Evolutionary conservation across 2,888 invertebrate species (phyloP).

Genomic region (Dinocampus coccinellae): DNA sequence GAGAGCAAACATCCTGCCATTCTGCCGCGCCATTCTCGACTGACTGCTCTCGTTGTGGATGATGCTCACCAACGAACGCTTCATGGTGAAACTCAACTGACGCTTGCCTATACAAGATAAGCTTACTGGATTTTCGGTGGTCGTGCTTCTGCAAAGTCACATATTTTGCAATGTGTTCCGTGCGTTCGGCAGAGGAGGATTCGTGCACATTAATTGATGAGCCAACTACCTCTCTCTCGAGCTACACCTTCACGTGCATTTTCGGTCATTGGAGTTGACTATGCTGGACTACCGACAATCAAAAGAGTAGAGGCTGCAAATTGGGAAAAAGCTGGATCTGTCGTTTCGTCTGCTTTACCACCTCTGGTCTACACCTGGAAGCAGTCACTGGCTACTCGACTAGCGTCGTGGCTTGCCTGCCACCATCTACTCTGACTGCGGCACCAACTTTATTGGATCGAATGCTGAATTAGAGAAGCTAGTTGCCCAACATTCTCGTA

Average conservation of each 20-base stretch:
- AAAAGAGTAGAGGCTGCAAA: slow-evolving; percentile 16
- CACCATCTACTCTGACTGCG: no score
- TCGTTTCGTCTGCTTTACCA: slow-evolving; percentile 46
- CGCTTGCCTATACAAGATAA: slow-evolving; percentile 15
- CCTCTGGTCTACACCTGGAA: slow-evolving; percentile 47
- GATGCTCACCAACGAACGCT: slow-evolving; percentile 26
- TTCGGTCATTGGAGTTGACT: slow-evolving; percentile 46
- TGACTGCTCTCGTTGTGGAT: slow-evolving; percentile 21
- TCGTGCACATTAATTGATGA: slow-evolving; percentile 39
- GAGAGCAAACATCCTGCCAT: slow-evolving; percentile 39
- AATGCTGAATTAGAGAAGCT: slow-evolving; percentile 8
- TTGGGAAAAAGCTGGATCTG: background rate
- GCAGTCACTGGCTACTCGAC: slow-evolving; percentile 42
- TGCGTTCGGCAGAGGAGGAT: slow-evolving; percentile 39
- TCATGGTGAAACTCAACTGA: slow-evolving; percentile 41
- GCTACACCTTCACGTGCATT: slow-evolving; percentile 43
- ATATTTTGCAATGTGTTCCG: slow-evolving; percentile 32
- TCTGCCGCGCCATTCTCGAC: slow-evolving; percentile 9
- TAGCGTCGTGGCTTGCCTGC: background rate
- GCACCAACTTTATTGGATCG: background rate
- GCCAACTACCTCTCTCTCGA: slow-evolving; percentile 36
- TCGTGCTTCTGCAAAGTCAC: slow-evolving; percentile 21
- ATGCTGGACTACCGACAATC: slow-evolving; percentile 38
- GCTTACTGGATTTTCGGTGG: slow-evolving; percentile 37
- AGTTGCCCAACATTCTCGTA: background rate